Conservation (phyloP, 23 tunicate species). For the Styela plicata region DNA sequence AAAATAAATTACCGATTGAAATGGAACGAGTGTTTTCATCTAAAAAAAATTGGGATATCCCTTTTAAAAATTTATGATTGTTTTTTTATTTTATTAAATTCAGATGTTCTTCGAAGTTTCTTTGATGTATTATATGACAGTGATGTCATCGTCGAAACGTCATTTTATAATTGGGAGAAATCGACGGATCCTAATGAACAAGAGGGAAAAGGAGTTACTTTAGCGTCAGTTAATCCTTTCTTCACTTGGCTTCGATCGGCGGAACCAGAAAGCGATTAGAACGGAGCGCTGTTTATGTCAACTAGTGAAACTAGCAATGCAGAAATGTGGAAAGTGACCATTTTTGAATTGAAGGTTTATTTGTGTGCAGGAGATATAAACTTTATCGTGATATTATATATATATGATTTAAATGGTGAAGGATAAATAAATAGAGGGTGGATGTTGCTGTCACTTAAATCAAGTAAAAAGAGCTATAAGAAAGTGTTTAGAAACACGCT, state of each 20-base stretch:
- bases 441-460: not conserved
- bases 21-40: too few species aligned
- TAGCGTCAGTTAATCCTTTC: conserved; percentile 53
- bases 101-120: conserved; percentile 45
- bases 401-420: not conserved
- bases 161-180: conserved; percentile 63
- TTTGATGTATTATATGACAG: conserved; percentile 49
- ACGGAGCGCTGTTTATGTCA: not conserved
- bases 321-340: not conserved
- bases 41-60: too few species aligned
- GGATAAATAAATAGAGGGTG: not conserved
- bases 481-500: too few species aligned
- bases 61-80: too few species aligned
- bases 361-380: not conserved
- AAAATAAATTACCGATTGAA: too few species aligned
- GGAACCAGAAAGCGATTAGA: conserved; percentile 49
- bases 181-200: conserved; percentile 29
- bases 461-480: not conserved
- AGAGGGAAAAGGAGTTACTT: conserved; percentile 59
- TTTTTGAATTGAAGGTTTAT: not conserved
- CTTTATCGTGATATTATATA: not conserved
- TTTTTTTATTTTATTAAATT: too few species aligned
- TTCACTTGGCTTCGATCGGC: conserved; percentile 66
- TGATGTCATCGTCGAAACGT: conserved; percentile 49
- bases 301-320: not conserved